Conservation (phyloP, 2,797 vertebrate species). For the Microctenopoma lineatum region DNA sequence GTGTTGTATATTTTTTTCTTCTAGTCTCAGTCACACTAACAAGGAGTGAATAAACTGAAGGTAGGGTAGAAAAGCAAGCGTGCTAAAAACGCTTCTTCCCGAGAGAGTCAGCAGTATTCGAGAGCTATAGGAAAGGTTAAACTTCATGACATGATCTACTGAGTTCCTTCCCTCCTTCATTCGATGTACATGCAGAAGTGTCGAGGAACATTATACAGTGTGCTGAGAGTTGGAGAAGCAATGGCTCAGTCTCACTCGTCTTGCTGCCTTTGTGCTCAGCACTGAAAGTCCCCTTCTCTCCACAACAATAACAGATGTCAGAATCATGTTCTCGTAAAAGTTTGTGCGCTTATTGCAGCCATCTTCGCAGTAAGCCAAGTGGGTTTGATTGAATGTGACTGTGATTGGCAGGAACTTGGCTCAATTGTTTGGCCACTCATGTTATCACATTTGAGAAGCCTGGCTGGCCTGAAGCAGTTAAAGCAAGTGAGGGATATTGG, state of each 20-base stretch:
- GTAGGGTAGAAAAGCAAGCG: conserved; percentile 30
- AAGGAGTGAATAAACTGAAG: conserved; percentile 70
- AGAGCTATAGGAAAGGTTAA: conserved; percentile 61
- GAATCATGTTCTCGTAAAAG: conserved; percentile 70
- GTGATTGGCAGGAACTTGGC: conserved; percentile 79
- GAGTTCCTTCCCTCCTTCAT: conserved; percentile 34
- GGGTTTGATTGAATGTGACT: conserved; percentile 75
- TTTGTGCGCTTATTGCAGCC: conserved; percentile 67
- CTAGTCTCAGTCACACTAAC: conserved; percentile 65
- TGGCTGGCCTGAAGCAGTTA: conserved; percentile 67
- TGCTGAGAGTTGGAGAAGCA: conserved; percentile 20
- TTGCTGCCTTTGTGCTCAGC: conserved; percentile 49
- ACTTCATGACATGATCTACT: conserved; percentile 53
- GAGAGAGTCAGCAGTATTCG: conserved; percentile 56
- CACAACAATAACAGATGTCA: conserved; percentile 73
- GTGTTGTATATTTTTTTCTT: conserved; percentile 58
- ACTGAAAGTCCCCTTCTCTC: conserved; percentile 63
- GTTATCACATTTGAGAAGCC: conserved; percentile 72
- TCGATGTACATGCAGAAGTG: conserved; percentile 35
- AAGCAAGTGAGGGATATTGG: conserved; percentile 72
- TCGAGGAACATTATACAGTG: conserved; percentile 37
- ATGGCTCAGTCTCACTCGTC: conserved; percentile 42
- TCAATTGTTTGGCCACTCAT: conserved; percentile 70
- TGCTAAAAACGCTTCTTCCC: conserved; percentile 48
- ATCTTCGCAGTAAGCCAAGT: conserved; percentile 60